A percentile compares a stretch with the other conserved stretches of the same genome.
Evolutionary conservation across 2,113 vertebrate species (phyloP).

Genomic region (Ornithorhynchus anatinus): DNA sequence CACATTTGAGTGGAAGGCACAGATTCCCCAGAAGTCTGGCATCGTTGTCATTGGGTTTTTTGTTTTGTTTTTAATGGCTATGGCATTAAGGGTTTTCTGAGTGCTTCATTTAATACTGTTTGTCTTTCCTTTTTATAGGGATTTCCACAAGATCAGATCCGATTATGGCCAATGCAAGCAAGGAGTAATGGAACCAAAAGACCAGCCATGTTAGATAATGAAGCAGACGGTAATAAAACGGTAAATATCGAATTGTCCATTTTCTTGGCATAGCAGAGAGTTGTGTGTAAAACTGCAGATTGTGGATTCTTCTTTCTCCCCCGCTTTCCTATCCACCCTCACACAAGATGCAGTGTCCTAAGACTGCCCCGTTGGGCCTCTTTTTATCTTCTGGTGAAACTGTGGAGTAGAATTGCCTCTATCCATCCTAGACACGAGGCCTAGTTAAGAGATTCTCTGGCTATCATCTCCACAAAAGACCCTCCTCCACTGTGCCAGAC

Average conservation of each 20-base stretch:
- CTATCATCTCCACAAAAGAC: no score
- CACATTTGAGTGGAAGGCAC: no score
- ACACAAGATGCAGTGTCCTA: no score
- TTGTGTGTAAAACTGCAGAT: not conserved
- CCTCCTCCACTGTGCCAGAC: no score
- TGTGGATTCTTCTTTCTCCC: not conserved
- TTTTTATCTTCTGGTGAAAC: no score
- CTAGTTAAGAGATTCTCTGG: no score
- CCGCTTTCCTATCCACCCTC: no score
- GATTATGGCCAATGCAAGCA: slow-evolving; percentile 98
- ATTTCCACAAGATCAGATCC: slow-evolving; percentile 98
- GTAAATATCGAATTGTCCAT: slow-evolving; percentile 77
- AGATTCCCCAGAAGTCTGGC: no score
- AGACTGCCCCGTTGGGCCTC: no score
- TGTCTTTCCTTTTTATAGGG: slow-evolving; percentile 74
- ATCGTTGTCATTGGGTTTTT: not conserved
- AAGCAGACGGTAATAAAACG: slow-evolving; percentile 96
- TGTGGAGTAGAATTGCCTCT: no score
- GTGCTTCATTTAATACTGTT: not conserved
- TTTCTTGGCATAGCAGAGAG: not conserved
- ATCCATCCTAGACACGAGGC: no score
- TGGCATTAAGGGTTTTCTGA: not conserved
- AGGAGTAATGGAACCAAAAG: slow-evolving; percentile 97
- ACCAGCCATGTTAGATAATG: slow-evolving; percentile 97
- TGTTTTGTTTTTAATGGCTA: not conserved